Conservation (phyloP, 2,113 vertebrate genomes). For the Barnardius zonarius region DNA sequence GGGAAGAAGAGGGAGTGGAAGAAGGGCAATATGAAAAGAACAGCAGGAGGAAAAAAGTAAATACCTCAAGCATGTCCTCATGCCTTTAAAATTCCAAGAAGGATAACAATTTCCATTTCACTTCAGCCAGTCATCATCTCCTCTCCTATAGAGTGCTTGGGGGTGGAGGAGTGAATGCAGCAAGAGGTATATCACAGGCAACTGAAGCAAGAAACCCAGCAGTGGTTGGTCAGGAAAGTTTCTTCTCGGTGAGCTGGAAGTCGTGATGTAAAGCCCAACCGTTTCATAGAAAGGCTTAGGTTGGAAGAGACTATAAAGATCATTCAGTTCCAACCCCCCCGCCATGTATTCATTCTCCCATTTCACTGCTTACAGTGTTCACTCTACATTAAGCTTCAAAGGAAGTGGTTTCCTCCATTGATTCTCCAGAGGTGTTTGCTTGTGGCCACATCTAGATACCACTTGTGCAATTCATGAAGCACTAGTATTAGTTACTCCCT, state of each 20-base stretch:
- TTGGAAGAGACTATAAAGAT: not conserved
- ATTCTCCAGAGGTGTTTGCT: not conserved
- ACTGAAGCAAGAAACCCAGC: not conserved
- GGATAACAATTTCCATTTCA: slow-evolving; percentile 2
- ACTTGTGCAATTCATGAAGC: not conserved
- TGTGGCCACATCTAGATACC: not conserved
- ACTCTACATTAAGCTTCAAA: not conserved
- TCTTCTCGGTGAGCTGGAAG: not conserved
- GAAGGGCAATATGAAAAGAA: not conserved
- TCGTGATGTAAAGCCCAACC: not conserved
- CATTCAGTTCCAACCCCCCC: not conserved
- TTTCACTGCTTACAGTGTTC: not conserved
- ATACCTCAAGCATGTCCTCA: not conserved
- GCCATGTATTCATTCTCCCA: not conserved
- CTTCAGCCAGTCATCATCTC: not conserved
- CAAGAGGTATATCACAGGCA: not conserved
- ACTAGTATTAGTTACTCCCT: not conserved
- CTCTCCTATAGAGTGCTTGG: not conserved
- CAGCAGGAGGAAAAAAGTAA: not conserved
- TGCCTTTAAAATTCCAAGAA: not conserved
- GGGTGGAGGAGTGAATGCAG: not conserved
- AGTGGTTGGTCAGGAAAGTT: not conserved
- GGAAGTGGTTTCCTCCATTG: not conserved
- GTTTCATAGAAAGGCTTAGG: not conserved
- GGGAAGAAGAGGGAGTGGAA: not conserved